Base-by-base conservation (phyloP, 2,888 invertebrate genomes). In the Cylloceria caligata region DNA sequence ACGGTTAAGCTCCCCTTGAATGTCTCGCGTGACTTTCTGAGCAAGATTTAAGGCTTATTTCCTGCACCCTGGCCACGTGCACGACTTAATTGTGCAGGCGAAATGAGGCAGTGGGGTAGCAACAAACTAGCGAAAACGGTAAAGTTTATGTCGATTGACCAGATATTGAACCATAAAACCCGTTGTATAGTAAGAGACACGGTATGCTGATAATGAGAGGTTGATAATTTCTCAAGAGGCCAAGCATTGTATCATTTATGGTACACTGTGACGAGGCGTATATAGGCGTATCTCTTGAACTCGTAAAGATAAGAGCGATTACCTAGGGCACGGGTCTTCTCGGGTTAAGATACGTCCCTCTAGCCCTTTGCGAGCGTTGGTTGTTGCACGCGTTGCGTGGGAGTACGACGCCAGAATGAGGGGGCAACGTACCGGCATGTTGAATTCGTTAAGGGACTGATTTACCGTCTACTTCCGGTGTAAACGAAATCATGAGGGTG, bases 381-480 rank as follows among this genome's bases (percentile, higher is more conserved):
- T 42, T 55, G 69, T 55, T 64, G 62, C 64, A 47, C 71, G 7
- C n/a, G 57, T 34, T 34, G 52, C 49, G 52, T 74, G 42, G 52
- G 52, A 68, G 27, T 72, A 64, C 36, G 69, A 9, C 6, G 36
- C 39, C 39, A 36, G 36, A 72, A 65, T 42, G 52, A 21, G 62
- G 21, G 81, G 64, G 62, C 81, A 79, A 77, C 52, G 78, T 72
- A 80, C 81, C 80, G 68, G 57, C 81, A 72, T 72, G 73, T 69
- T 89, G 90, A 91, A 90, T 91, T 91, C 91, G 91, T 91, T 91
- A 89, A 88, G 88, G 86, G 86, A 81, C 89, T 90, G 91, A 91
- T 92, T 92, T 91, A 91, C 91, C 87, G 90, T 85, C 88, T 86
- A 86, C 88, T 90, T 91, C 90, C 91, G 91, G 89, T 89, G 86